Evolutionary conservation across 23 tunicate species (phyloP), one percentile per base, ranked within the genome.

Genomic region (Styela plicata): DNA sequence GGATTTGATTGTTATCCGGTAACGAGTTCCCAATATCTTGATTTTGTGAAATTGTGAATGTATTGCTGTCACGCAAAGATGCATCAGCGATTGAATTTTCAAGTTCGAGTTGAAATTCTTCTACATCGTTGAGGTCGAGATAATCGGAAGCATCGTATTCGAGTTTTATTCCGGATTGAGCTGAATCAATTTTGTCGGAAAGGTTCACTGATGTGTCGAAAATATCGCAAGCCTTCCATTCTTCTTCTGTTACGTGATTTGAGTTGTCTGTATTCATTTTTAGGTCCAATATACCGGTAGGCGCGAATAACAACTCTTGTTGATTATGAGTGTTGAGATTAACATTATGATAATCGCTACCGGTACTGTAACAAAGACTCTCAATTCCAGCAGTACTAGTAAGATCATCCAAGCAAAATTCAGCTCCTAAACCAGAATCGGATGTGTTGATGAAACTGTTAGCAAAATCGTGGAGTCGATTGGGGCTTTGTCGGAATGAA

Each of bases 41-140:
- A 22, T 13, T 20, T 0, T 44, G 66, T 76, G 81, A 36, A 21
- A 29, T 20, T 21, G 27, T 24, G 26, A 76, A 76, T 44, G 66
- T 76, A 20, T 44, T 76, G 31, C 24, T 76, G 2, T 76, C 22
- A 36, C 26, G 24, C 66, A 76, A 36, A 7, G 81, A 76, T 0
- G 81, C 66, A 53, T 76, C 81, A 44, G 81, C 64, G 10, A 53
- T 26, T 76, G 81, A 44, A 24, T 76, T 44, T 76, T 53, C 81
- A 25, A 76, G 66, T 7, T 76, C 81, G 65, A 76, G 37, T 26
- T 52, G 66, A 17, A 76, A 76, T 0, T 53, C 53, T 22, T 36
- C 81, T 13, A 76, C 81, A 30, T 76, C 81, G 64, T 27, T 76
- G n/a, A 76, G 33, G 31, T 76, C 81, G 18, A 76, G 81, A 53